Base-by-base conservation (phyloP, 2,888 invertebrate genomes). In the Acleris emargana region DNA sequence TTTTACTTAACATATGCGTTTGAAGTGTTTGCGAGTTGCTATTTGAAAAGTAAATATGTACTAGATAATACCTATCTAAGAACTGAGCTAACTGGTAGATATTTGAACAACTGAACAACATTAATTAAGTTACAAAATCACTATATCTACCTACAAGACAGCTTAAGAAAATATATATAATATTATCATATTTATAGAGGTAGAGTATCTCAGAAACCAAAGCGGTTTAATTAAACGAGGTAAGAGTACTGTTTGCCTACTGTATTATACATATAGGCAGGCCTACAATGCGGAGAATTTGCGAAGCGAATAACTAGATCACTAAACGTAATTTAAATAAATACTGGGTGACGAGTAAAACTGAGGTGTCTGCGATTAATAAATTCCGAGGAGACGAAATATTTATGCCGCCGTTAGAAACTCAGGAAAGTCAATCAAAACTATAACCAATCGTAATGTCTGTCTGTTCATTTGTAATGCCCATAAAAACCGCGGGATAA, bases 201-300 rank as follows among this genome's bases (percentile, higher is more conserved):
- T 60, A 60, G 42, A 43, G 60, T n/a, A 49, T 28, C 59, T 43
- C 50, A 51, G 64, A 60, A 64, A 64, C 66, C 47, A 61, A 61
- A 57, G 60, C 32, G 51, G 59, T 66, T 66, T 66, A 66, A 66
- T 66, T 61, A 66, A 66, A 61, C 55, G 57, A 47, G 45, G 50
- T 61, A 55, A 50, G 7, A 6, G 50, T 22, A 60, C 50, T 45
- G 52, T 43, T n/a, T 51, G 43, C 43, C 52, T 58, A 42, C 58
- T 22, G 18, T 18, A 54, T 59, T 49, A 54, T 50, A 64, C 42
- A 58, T 22, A 38, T 20, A 42, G 49, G 18, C 7, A 53, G 52
- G 47, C 25, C 18, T 47, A 53, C 25, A 58, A 58, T 54, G 32
- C 28, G n/a, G 25, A 28, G 59, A 59, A 59, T 51, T 54, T 32